These are phyloP conservation scores for Xestia sexstrigata DNA, from an alignment of 2,888 invertebrate species.

Conservation along the genomic window DNA sequence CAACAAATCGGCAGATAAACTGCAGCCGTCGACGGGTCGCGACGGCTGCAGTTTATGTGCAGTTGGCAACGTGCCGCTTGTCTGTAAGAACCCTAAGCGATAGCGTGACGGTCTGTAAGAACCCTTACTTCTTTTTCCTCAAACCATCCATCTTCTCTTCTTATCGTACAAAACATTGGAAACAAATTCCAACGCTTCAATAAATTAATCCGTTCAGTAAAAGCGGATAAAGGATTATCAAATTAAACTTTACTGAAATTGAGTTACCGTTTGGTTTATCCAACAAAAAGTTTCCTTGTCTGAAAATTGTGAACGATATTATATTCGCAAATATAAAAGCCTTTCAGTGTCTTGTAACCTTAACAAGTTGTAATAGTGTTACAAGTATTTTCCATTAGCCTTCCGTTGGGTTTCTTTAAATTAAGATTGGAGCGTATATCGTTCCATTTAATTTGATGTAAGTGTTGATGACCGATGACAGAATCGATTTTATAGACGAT, in stretches of 20 bases:
- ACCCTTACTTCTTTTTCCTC: not conserved
- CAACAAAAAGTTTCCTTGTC: not conserved
- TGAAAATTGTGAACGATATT: not conserved
- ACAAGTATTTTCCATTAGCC: conserved; percentile 26
- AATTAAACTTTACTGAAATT: conserved; percentile 6
- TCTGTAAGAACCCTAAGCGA: too few species aligned
- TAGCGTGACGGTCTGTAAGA: too few species aligned
- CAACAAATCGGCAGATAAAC: too few species aligned
- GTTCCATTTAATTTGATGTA: not conserved
- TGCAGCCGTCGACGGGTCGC: too few species aligned
- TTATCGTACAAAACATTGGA: not conserved
- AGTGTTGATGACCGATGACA: conserved; percentile 8
- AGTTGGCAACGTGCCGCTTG: too few species aligned
- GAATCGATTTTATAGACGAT: conserved; percentile 1
- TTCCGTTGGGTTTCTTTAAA: conserved; percentile 16
- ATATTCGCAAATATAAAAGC: conserved; percentile 3
- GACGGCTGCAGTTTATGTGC: too few species aligned
- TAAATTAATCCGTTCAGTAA: not conserved
- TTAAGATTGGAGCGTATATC: not conserved
- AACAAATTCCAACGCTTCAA: not conserved
- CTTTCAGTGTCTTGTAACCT: conserved; percentile 5
- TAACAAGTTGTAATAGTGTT: not conserved
- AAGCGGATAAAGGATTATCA: not conserved
- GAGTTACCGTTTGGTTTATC: not conserved
- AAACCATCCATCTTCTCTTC: not conserved